Evolutionary conservation across 2,113 vertebrate genomes (phyloP).

Genomic region (Ondatra zibethicus): DNA sequence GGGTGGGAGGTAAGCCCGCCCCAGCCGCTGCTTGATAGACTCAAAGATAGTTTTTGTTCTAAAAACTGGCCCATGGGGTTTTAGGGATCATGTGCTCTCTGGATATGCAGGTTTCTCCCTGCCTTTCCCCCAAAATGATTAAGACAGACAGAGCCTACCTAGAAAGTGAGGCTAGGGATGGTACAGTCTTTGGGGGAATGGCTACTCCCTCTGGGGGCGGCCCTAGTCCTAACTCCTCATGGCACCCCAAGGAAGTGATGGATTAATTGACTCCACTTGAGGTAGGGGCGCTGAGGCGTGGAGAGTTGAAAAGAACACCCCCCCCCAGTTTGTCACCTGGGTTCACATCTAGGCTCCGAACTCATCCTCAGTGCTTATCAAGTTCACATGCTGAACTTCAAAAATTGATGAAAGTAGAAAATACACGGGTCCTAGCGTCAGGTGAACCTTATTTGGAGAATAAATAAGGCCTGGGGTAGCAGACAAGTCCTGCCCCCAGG

Average conservation of each 20-base stretch:
- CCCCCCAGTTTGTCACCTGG: neutral
- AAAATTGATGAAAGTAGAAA: neutral
- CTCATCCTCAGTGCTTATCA: neutral
- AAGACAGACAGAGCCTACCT: neutral
- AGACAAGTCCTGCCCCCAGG: too few species aligned
- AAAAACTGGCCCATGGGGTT: neutral
- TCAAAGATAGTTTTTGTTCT: neutral
- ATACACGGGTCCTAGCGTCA: neutral
- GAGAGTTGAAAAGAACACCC: too few species aligned
- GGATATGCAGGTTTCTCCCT: neutral
- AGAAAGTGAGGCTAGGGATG: too few species aligned
- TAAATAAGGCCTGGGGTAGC: neutral
- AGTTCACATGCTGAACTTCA: neutral
- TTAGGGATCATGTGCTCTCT: neutral
- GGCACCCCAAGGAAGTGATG: too few species aligned
- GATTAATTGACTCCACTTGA: neutral
- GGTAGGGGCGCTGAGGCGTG: neutral
- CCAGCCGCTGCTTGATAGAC: neutral
- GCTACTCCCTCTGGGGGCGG: neutral
- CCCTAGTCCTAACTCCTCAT: neutral
- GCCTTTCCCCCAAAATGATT: neutral
- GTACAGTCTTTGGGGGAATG: accelerated
- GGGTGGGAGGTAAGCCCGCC: neutral
- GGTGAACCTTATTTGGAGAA: neutral
- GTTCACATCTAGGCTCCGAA: neutral